These are phyloP conservation scores for Pteropus alecto DNA, from an alignment of 2,113 vertebrate genomes.

Conservation along the genomic window DNA sequence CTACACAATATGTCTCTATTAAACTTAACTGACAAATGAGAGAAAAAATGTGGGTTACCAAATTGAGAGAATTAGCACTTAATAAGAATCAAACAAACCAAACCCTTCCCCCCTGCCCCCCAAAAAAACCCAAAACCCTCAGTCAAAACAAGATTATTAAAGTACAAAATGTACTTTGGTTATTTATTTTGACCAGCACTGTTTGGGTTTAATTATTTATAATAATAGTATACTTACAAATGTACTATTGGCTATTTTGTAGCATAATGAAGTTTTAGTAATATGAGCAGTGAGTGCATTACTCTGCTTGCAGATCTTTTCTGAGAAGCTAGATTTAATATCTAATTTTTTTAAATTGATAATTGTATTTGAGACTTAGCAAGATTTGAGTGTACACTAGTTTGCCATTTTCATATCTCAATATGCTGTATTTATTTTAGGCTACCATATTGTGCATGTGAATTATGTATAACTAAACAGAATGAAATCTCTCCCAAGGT, in stretches of 20 bases:
- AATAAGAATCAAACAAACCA: constrained; percentile 24
- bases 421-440: neutral
- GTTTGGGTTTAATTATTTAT: constrained; percentile 73
- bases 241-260: constrained; percentile 51
- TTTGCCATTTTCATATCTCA: neutral
- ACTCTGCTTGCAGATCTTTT: neutral
- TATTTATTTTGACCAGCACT: constrained; percentile 54
- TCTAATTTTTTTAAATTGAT: constrained; percentile 18
- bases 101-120: neutral
- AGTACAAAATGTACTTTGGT: constrained; percentile 29
- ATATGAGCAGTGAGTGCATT: constrained; percentile 31
- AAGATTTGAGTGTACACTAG: neutral
- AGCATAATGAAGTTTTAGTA: constrained; percentile 56
- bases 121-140: neutral
- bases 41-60: constrained; percentile 20
- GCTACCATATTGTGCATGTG: neutral
- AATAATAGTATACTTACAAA: constrained; percentile 48
- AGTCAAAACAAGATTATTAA: constrained; percentile 47
- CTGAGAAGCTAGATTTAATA: constrained; percentile 1
- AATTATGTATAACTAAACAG: neutral
- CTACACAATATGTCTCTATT: constrained; percentile 55
- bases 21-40: constrained; percentile 59
- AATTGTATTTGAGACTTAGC: neutral
- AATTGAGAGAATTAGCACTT: constrained; percentile 40
- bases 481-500: neutral